phyloP scores from a whole-genome alignment of 1,140 invertebrate species.

The Drosophila grimshawi region DNA sequence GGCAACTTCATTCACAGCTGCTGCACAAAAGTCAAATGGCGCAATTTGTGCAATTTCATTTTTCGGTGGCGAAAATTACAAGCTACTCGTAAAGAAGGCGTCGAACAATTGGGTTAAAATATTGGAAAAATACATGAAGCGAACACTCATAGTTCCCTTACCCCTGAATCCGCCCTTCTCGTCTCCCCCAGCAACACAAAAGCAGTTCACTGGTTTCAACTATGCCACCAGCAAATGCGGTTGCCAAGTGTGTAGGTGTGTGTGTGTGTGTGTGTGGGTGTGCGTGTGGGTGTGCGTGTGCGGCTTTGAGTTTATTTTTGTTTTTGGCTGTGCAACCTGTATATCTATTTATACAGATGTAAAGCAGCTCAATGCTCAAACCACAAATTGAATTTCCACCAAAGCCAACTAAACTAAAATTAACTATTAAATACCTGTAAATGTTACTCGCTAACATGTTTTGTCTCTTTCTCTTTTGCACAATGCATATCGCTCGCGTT shows the following conservation, averaged over 20 bases:
- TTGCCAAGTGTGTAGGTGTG: slow-evolving; percentile 18
- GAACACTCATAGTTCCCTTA: background rate
- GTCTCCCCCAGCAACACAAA: background rate
- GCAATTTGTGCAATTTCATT: slow-evolving; percentile 68
- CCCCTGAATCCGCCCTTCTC: background rate
- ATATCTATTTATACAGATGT: slow-evolving; percentile 49
- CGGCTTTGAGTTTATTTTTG: slow-evolving; percentile 40
- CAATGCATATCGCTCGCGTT: slow-evolving; percentile 16
- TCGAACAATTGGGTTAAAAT: slow-evolving; percentile 45
- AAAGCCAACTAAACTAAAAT: slow-evolving; percentile 60
- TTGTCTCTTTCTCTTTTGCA: slow-evolving; percentile 11
- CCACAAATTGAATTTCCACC: slow-evolving; percentile 73
- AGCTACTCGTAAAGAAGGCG: slow-evolving; percentile 54
- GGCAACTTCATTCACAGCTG: slow-evolving; percentile 12
- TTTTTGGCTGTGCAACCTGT: slow-evolving; percentile 33
- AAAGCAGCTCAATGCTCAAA: slow-evolving; percentile 13
- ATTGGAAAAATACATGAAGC: slow-evolving; percentile 52
- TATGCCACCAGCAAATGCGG: slow-evolving; percentile 12
- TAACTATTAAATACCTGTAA: slow-evolving; percentile 51
- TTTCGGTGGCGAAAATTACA: slow-evolving; percentile 63
- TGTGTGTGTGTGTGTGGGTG: slow-evolving; percentile 24
- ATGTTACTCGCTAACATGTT: slow-evolving; percentile 55
- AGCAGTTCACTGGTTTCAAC: background rate
- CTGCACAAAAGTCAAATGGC: slow-evolving; percentile 60
- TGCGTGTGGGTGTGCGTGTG: slow-evolving; percentile 37